phyloP scores from a whole-genome alignment of 2,797 vertebrate species.

The Scleropages formosus region DNA sequence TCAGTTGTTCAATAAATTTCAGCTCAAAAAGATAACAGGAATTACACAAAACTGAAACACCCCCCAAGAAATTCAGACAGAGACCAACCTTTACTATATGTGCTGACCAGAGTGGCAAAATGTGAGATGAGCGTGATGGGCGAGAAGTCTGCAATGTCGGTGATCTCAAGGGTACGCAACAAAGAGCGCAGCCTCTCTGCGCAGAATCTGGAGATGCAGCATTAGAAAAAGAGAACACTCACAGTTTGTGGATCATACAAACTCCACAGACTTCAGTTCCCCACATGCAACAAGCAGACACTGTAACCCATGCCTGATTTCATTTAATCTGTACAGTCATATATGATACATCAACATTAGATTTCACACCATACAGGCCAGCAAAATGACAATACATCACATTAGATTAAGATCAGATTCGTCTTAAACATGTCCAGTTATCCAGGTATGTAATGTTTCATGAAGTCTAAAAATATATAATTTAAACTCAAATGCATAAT shows the following conservation, averaged over 20 bases:
- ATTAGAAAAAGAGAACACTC: neutral
- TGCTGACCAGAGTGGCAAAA: constrained; percentile 93
- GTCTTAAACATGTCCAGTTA: neutral
- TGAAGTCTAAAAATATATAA: neutral
- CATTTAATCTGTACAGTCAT: too few relatives aligned
- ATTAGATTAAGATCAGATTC: neutral
- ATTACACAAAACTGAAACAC: too few relatives aligned
- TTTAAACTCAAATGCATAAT: neutral
- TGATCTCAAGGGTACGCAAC: constrained; percentile 84
- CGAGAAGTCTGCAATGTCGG: constrained; percentile 85
- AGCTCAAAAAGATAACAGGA: too few relatives aligned
- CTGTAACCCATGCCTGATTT: too few relatives aligned
- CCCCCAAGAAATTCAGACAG: too few relatives aligned
- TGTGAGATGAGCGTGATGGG: constrained; percentile 84
- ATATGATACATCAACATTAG: neutral
- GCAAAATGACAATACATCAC: neutral
- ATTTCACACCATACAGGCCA: too few relatives aligned
- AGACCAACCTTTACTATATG: constrained; percentile 85
- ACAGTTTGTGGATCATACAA: neutral
- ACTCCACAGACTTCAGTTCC: neutral
- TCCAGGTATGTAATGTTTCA: neutral
- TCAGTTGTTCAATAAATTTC: neutral
- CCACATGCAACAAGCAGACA: neutral
- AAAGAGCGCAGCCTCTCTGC: constrained; percentile 81
- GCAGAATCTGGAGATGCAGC: constrained; percentile 74